Conservation (phyloP, 2,113 vertebrate genomes). For the Odobenus rosmarus region DNA sequence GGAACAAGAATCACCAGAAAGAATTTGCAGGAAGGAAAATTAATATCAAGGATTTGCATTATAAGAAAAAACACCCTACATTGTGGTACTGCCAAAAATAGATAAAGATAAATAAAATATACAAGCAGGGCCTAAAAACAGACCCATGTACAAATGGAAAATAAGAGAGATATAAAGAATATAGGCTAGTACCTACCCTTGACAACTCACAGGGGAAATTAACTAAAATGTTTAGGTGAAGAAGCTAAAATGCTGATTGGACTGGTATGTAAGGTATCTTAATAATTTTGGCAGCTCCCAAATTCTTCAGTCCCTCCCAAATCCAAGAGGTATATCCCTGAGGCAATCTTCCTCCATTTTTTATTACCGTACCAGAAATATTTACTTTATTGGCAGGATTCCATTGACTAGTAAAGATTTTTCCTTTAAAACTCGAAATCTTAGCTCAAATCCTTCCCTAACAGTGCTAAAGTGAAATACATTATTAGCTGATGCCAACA, state of each 20-base stretch:
- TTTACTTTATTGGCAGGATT: not conserved
- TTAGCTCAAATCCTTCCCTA: not conserved
- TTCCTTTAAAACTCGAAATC: conserved; percentile 21
- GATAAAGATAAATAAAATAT: not conserved
- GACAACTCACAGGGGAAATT: not conserved
- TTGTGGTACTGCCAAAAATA: not conserved
- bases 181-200: not conserved
- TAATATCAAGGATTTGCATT: not conserved
- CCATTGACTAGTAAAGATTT: not conserved
- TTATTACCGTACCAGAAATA: conserved; percentile 41
- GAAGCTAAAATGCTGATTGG: conserved; percentile 9
- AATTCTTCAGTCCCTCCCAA: conserved; percentile 16
- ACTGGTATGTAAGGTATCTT: not conserved
- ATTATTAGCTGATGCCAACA: not conserved
- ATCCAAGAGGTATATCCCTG: not conserved
- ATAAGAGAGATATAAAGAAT: not conserved
- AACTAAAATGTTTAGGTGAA: conserved; percentile 30
- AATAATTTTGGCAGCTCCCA: conserved; percentile 15
- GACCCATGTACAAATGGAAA: not conserved
- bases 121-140: not conserved
- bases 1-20: not conserved
- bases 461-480: not conserved
- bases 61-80: not conserved
- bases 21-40: not conserved
- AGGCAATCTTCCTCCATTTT: not conserved